Evolutionary conservation across 2,113 vertebrate genomes (phyloP).

Genomic region (Cygnus buccinator): DNA sequence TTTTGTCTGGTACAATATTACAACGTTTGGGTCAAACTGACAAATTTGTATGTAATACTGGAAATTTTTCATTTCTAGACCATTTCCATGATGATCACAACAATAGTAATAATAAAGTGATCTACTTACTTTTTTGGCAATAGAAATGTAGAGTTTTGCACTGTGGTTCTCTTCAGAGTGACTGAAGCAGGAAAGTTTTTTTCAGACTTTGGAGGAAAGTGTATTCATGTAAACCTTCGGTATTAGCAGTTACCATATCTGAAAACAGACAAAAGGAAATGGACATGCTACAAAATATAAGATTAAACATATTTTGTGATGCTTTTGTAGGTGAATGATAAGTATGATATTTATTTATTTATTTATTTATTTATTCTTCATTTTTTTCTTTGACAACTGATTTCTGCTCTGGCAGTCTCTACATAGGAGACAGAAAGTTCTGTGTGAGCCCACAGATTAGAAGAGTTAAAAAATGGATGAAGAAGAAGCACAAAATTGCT

Average conservation of each 20-base stretch:
- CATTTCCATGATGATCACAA: background rate
- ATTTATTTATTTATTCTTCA: background rate
- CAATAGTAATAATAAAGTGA: background rate
- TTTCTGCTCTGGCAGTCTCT: slow-evolving; percentile 60
- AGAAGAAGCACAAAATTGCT: slow-evolving; percentile 25
- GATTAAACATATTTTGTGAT: background rate
- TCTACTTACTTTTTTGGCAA: background rate
- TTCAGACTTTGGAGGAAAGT: background rate
- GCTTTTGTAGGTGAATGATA: background rate
- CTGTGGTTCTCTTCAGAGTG: background rate
- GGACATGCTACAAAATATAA: background rate
- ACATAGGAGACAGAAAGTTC: slow-evolving; percentile 63
- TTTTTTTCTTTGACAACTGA: background rate
- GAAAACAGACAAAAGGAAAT: background rate
- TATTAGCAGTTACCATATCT: background rate
- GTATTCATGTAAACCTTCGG: background rate
- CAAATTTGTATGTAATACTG: background rate
- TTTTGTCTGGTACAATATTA: background rate
- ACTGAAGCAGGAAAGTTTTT: background rate
- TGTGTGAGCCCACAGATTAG: slow-evolving; percentile 70
- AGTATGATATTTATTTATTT: background rate
- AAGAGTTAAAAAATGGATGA: slow-evolving; percentile 65
- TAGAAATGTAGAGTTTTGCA: background rate
- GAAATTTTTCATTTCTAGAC: background rate
- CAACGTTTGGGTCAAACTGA: background rate